These are phyloP conservation scores for Thermophis baileyi DNA, from an alignment of 2,113 vertebrate genomes.

Conservation along the genomic window DNA sequence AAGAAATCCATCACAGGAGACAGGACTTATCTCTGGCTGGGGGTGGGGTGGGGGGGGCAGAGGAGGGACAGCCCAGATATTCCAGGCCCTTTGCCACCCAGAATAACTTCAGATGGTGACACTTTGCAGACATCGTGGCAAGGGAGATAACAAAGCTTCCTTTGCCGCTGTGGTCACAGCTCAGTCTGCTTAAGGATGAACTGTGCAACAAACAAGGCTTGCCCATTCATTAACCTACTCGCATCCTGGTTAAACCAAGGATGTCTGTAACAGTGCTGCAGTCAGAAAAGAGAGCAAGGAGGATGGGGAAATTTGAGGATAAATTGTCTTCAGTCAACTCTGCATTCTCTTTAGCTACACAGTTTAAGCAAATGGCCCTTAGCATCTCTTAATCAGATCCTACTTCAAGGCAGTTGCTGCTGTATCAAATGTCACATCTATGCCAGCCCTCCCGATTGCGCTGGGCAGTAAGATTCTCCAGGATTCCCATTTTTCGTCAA, in stretches of 20 bases:
- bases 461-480: neutral
- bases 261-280: neutral
- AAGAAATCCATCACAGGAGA: constrained; percentile 17
- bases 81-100: neutral
- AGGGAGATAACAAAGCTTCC: neutral
- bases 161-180: neutral
- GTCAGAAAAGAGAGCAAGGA: neutral
- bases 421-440: neutral
- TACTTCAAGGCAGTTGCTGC: neutral
- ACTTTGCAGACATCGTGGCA: constrained; percentile 2
- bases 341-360: neutral
- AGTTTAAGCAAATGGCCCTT: neutral
- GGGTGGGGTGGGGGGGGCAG: neutral
- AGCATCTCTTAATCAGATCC: neutral
- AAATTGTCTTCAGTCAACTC: neutral
- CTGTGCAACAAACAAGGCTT: neutral
- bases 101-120: neutral
- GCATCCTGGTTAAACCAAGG: neutral
- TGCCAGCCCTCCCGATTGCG: neutral
- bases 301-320: neutral
- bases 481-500: neutral
- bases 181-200: neutral
- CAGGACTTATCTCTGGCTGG: constrained; percentile 3
- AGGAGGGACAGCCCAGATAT: neutral
- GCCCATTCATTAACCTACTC: neutral